These are phyloP conservation scores for Mus spretus DNA, from an alignment of 2,797 vertebrate genomes.

Conservation along the genomic window DNA sequence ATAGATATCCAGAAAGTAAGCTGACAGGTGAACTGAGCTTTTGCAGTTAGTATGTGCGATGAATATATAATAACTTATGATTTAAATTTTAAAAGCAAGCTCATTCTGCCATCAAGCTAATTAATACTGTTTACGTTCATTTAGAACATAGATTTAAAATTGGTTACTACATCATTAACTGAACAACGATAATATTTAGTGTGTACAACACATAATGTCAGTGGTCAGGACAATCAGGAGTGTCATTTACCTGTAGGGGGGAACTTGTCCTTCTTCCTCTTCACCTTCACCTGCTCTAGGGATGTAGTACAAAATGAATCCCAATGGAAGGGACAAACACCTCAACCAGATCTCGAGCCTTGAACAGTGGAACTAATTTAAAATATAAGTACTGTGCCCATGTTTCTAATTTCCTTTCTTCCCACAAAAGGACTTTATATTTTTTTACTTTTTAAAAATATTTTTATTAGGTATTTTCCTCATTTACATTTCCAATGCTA, in stretches of 20 bases:
- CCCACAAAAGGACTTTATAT: neutral
- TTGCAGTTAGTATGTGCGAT: neutral
- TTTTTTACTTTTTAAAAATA: neutral
- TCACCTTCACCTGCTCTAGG: neutral
- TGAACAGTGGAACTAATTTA: neutral
- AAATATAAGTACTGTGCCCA: neutral
- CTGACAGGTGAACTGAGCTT: neutral
- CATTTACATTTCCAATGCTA: too few relatives aligned
- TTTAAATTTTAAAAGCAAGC: neutral
- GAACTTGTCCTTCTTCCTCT: neutral
- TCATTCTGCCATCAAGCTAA: neutral
- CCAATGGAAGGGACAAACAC: neutral
- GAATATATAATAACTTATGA: conserved; percentile 11
- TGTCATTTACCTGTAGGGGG: neutral
- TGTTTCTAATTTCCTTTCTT: neutral
- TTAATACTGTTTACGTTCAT: neutral
- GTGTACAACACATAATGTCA: neutral
- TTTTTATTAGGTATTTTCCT: neutral
- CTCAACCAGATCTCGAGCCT: neutral
- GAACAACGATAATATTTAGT: conserved; percentile 23
- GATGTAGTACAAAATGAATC: neutral
- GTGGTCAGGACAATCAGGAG: neutral
- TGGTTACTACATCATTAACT: neutral
- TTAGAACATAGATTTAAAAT: conserved; percentile 18
- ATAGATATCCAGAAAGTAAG: conserved; percentile 11